phyloP scores from a whole-genome alignment of 2,888 invertebrate genomes.

The Athripsodes cinereus region DNA sequence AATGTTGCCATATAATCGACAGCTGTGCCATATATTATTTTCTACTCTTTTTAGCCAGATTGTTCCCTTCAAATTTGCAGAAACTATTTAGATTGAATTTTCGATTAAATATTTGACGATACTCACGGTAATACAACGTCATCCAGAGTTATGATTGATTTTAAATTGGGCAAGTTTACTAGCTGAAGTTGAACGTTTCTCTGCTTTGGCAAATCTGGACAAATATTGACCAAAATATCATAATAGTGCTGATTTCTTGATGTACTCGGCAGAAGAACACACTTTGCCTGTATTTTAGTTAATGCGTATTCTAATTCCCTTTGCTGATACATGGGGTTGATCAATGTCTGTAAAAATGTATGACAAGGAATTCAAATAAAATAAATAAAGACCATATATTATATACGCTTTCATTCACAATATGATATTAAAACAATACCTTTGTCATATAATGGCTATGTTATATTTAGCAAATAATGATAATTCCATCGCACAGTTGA shows the following conservation, averaged over 20 bases:
- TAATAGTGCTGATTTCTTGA: constrained; percentile 65
- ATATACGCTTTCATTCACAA: too few species aligned
- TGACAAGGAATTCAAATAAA: too few species aligned
- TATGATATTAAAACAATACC: too few species aligned
- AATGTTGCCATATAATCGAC: too few species aligned
- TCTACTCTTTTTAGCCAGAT: too few species aligned
- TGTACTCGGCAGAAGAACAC: constrained; percentile 58
- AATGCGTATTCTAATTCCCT: constrained; percentile 69
- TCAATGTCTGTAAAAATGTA: constrained; percentile 53
- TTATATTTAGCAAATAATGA: too few species aligned
- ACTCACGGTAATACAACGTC: constrained; percentile 50
- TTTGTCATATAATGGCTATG: too few species aligned
- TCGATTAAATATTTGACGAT: too few species aligned
- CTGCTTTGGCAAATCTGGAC: constrained; percentile 51
- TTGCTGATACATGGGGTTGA: constrained; percentile 73
- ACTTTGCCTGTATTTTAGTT: constrained; percentile 64
- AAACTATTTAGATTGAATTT: too few species aligned
- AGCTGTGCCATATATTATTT: too few species aligned
- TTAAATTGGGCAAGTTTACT: constrained; percentile 45
- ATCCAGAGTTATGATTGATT: constrained; percentile 50
- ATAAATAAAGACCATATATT: too few species aligned
- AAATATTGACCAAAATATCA: constrained; percentile 49
- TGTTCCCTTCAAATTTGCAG: too few species aligned
- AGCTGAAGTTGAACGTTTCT: constrained; percentile 43
- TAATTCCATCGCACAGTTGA: background rate